These are phyloP conservation scores for Lasioglossum pauxillum DNA, from an alignment of 2,888 invertebrate genomes.

Conservation along the genomic window DNA sequence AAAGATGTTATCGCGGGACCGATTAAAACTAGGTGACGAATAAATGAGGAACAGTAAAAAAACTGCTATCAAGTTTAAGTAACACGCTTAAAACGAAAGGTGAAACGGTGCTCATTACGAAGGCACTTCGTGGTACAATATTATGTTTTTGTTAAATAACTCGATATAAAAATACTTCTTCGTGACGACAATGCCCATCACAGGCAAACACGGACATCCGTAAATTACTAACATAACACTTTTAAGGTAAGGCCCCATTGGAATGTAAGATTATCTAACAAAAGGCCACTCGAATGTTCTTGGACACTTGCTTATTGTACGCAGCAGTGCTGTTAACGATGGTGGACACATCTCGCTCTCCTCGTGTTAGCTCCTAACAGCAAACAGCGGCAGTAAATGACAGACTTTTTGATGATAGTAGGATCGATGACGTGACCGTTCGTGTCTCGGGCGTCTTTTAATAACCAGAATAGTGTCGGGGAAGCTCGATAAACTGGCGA, in stretches of 20 bases:
- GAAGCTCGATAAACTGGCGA: not conserved
- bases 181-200: conserved; percentile 36
- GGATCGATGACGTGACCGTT: not conserved
- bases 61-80: conserved; percentile 13
- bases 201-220: conserved; percentile 25
- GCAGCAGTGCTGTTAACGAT: conserved; percentile 9
- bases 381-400: not conserved
- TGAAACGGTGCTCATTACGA: conserved; percentile 34
- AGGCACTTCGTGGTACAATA: conserved; percentile 55
- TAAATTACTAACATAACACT: conserved; percentile 50
- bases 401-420: conserved; percentile 3
- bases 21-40: conserved; percentile 4
- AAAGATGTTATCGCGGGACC: conserved; percentile 11
- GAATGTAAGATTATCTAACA: conserved; percentile 62
- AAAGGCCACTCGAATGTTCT: conserved; percentile 39
- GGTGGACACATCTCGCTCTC: not conserved
- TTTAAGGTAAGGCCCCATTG: conserved; percentile 49
- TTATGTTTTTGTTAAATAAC: conserved; percentile 41
- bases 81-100: not conserved
- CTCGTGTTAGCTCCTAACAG: not conserved
- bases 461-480: not conserved
- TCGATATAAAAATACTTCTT: conserved; percentile 45
- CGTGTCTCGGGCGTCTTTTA: not conserved
- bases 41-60: conserved; percentile 10
- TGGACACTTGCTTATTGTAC: conserved; percentile 31